A percentile compares a stretch with the other conserved stretches of the same genome.
These are phyloP conservation scores for Drosophila helvetica DNA, from an alignment of 2,888 invertebrate species.

Conservation along the genomic window DNA sequence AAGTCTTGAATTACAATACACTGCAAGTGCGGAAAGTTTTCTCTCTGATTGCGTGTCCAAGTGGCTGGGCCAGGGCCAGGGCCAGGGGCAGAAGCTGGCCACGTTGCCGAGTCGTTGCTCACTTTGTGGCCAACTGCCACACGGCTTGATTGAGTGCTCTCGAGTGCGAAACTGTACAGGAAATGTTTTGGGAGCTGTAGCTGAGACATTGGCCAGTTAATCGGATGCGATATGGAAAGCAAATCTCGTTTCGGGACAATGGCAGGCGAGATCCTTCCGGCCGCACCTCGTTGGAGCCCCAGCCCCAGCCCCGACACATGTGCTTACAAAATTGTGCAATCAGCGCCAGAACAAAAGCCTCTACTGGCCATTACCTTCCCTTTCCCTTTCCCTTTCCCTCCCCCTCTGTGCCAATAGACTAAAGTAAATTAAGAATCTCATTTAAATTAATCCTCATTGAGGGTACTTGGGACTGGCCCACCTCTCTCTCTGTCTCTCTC, in stretches of 20 bases:
- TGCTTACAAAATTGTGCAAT: constrained; percentile 31
- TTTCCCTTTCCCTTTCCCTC: background rate
- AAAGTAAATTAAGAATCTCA: constrained; percentile 60
- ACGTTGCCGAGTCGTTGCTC: constrained; percentile 22
- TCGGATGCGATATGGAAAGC: constrained; percentile 4
- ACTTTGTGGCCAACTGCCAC: constrained; percentile 10
- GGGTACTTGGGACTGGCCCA: constrained; percentile 26
- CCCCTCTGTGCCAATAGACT: constrained; percentile 12
- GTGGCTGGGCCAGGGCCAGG: constrained; percentile 10
- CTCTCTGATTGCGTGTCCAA: constrained; percentile 59
- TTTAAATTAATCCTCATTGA: constrained; percentile 64
- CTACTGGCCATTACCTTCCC: background rate
- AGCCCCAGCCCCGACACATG: no score
- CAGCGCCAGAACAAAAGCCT: constrained; percentile 31
- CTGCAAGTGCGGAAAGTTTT: constrained; percentile 44
- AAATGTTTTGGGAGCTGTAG: constrained; percentile 17
- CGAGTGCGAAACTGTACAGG: constrained; percentile 15
- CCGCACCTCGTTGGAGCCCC: constrained; percentile 1
- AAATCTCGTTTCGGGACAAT: background rate
- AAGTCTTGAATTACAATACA: constrained; percentile 59
- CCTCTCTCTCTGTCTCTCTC: background rate
- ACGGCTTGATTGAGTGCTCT: constrained; percentile 42
- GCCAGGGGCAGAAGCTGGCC: background rate
- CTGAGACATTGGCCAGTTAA: constrained; percentile 23
- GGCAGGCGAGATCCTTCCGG: background rate